These are phyloP conservation scores for Cichladusa arquata DNA, from an alignment of 2,113 vertebrate species.

Conservation along the genomic window DNA sequence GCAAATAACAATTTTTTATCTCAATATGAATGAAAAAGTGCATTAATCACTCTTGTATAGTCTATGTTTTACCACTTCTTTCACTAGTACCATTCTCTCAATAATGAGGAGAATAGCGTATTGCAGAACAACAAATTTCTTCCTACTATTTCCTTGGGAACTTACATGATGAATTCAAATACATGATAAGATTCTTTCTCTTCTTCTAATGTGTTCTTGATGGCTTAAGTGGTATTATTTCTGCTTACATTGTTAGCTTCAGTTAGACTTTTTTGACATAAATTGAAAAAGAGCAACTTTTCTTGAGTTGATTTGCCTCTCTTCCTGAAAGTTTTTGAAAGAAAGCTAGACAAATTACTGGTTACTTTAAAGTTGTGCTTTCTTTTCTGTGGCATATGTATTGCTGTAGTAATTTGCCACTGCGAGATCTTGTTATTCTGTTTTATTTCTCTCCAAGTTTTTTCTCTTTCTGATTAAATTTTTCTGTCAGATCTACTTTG, in stretches of 20 bases:
- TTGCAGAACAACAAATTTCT: background rate
- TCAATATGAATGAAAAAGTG: background rate
- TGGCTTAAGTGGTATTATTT: background rate
- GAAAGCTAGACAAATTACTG: background rate
- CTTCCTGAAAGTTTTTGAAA: background rate
- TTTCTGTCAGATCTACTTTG: background rate
- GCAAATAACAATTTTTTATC: background rate
- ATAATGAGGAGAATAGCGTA: background rate
- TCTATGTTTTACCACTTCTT: background rate
- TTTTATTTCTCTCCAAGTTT: background rate
- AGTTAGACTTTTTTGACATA: background rate
- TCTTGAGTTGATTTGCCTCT: background rate
- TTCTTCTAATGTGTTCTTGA: background rate
- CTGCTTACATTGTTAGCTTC: background rate
- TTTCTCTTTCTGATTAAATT: background rate
- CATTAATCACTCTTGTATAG: background rate
- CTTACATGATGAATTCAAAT: background rate
- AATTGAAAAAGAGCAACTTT: background rate
- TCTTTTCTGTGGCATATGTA: background rate
- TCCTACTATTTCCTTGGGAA: background rate
- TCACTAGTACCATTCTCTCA: background rate
- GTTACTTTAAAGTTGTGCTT: background rate
- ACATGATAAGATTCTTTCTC: background rate
- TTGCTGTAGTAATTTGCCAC: background rate
- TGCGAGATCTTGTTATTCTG: background rate